Base-by-base conservation (phyloP, 2,113 vertebrate species). In the Cromileptes altivelis region DNA sequence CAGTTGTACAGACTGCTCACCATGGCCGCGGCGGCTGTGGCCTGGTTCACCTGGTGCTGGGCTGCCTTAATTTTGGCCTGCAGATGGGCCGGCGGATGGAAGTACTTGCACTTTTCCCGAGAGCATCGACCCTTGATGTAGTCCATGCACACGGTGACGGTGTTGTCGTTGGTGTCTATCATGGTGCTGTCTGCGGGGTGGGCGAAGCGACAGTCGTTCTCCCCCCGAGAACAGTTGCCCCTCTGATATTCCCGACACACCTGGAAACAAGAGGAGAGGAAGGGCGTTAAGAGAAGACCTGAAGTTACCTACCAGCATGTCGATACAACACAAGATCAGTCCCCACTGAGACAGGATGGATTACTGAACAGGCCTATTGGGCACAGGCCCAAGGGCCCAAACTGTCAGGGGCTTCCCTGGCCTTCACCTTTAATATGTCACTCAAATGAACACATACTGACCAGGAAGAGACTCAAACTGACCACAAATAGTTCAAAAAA, bases 61-160 rank as follows among this genome's bases (percentile, higher is more conserved):
- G 98, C 96, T 90, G 98, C 98, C 96, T 99, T 99, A 90, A 99
- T 99, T 96, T 99, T 99, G 95, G 98, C 98, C 96, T 99, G 98
- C 95, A 99, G 97, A 75, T 99, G 98, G 75, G 98, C 97, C 0
- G 97, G 98, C 53, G 98, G 98, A 85, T 99, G 98, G 65, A 99
- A 99, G 90, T 99, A 99, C 96, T 99, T 99, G 97, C 98, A 99
- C 96, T 99, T 99, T 96, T 99, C 98, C 94, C 98, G 94, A 80
- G 98, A 98, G 95, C 98, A 99, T 86, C 98, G 97, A 84, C 98
- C 98, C 94, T 99, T 99, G 95, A 99, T 99, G 95, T 98, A 99
- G 95, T 99, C 98, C 98, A 99, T 99, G 91, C 98, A 99, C 90
- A 99, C 98, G 0, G 98, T 99, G 90, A 99, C 98, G 0, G 98